Base-by-base conservation (phyloP, 2,888 invertebrate genomes). In the Watsonalla cultraria region DNA sequence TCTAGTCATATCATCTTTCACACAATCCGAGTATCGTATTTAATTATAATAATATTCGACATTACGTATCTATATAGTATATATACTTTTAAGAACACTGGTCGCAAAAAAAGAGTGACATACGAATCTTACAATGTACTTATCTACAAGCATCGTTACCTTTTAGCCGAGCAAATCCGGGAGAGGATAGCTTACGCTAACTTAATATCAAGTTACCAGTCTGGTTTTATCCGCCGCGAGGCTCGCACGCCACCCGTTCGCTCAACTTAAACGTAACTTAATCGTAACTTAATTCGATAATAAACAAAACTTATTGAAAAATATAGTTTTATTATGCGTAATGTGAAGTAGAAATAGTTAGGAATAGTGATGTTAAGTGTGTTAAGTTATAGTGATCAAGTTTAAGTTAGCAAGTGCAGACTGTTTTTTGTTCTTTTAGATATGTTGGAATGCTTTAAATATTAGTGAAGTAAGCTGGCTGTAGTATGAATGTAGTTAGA, bases 401-500 rank as follows among this genome's bases (percentile, higher is more conserved):
- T 56, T 58, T 65, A 66, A 65, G 65, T 68, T 66, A 53, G 57
- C 60, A 55, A 62, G 65, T 74, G 73, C 69, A 58, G 68, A 71
- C 61, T 72, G 74, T 75, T 70, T 72, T 68, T 66, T 71, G 68
- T 70, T 68, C 64, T 62, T 70, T 69, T 66, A 70, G 37, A 37
- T 56, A 52, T 62, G 61, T 61, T 66, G 78, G 76, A 76, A 79
- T 80, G 78, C 67, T 69, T 72, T 57, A 74, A 71, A 72, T 70
- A 61, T 68, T 62, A 68, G 58, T 61, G 63, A 68, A 61, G 60
- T 45, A 33, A 15, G 54, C 46, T 53, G 50, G 47, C 33, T 24
- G 34, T 47, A 54, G 34, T 47, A 54, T 54, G 34, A 45, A 46
- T 39, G 37, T n/a, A 56, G 57, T 51, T 62, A 56, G 52, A 55